phyloP scores from a whole-genome alignment of 2,888 invertebrate species.

The Microplitis deprimator region DNA sequence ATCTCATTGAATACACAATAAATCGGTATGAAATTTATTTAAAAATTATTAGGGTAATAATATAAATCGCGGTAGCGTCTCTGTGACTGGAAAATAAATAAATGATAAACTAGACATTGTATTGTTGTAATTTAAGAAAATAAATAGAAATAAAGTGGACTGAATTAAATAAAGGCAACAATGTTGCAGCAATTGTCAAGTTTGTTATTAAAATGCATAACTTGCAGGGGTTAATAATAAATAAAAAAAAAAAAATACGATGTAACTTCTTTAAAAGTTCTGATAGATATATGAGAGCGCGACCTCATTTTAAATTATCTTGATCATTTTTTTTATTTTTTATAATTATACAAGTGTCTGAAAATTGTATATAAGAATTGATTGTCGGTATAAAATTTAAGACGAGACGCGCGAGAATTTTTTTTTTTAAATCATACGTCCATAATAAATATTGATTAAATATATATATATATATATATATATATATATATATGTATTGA shows the following conservation, averaged over 20 bases:
- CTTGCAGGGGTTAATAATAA: neutral
- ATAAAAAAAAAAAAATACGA: neutral
- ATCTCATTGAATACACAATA: neutral
- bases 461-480: too few species aligned
- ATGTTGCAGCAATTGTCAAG: neutral
- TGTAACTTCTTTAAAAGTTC: neutral
- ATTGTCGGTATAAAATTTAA: neutral
- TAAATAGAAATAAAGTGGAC: too few species aligned
- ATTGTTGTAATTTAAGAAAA: too few species aligned
- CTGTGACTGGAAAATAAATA: neutral
- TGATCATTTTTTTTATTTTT: neutral
- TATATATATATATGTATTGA: neutral
- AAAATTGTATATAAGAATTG: neutral
- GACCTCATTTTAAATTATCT: neutral
- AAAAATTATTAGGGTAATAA: too few species aligned
- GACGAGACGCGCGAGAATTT: neutral
- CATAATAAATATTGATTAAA: neutral
- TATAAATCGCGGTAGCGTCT: neutral
- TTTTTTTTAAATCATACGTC: neutral
- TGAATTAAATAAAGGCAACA: neutral
- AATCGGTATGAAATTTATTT: neutral
- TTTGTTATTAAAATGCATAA: neutral
- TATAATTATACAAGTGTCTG: neutral
- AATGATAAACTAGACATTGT: too few species aligned
- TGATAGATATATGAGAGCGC: neutral